phyloP scores from a whole-genome alignment of 1,140 invertebrate genomes.

The Tribolium madens region DNA sequence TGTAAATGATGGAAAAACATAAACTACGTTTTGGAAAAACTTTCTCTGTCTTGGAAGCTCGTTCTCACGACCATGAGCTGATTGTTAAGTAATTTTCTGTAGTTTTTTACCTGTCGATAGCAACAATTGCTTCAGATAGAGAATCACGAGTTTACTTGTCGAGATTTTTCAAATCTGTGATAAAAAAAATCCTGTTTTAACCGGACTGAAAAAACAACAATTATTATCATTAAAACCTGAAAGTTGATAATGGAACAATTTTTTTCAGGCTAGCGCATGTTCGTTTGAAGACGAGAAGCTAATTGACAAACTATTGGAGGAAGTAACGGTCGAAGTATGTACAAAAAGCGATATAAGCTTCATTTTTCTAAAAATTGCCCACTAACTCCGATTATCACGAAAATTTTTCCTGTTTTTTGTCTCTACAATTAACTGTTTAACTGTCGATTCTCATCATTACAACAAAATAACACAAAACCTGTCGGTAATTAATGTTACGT shows the following conservation, averaged over 20 bases:
- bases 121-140: conserved; percentile 10
- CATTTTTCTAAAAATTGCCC: neutral
- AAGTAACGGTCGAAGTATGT: conserved; percentile 43
- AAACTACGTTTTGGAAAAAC: neutral
- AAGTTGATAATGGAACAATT: too few species aligned
- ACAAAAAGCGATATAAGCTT: neutral
- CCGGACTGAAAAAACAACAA: neutral
- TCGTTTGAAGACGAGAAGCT: conserved; percentile 42
- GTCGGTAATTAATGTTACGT: conserved; percentile 5
- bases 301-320: conserved; percentile 44
- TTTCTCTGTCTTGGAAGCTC: conserved; percentile 22
- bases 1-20: neutral
- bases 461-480: conserved; percentile 17
- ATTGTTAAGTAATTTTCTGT: conserved; percentile 26
- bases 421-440: neutral
- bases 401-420: neutral
- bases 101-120: conserved; percentile 7
- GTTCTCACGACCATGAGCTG: conserved; percentile 27
- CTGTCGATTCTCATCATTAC: neutral
- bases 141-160: neutral
- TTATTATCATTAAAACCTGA: neutral
- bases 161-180: neutral
- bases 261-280: conserved; percentile 23
- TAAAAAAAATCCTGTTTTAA: neutral
- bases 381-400: neutral